Evolutionary conservation across 2,888 invertebrate species (phyloP).

Genomic region (Sisyra terminalis): DNA sequence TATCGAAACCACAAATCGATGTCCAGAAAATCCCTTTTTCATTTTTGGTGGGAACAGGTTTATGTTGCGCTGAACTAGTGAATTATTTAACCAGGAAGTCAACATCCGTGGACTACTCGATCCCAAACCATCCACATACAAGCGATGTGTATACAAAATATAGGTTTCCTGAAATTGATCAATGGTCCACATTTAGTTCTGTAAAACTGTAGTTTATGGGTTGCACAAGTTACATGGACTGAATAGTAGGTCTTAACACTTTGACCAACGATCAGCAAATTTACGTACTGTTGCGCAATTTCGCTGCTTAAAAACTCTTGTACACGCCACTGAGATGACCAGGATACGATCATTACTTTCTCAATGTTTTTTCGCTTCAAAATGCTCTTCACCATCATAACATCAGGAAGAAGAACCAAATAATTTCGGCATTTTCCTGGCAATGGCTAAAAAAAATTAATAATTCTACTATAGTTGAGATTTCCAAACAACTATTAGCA

Average conservation of each 20-base stretch:
- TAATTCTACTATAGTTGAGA: no score
- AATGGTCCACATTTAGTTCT: constrained; percentile 9
- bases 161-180: constrained; percentile 31
- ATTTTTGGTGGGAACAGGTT: constrained; percentile 56
- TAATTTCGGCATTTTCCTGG: constrained; percentile 41
- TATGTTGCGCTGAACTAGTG: constrained; percentile 39
- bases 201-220: constrained; percentile 29
- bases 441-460: constrained; percentile 25
- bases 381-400: constrained; percentile 36
- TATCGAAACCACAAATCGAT: constrained; percentile 51
- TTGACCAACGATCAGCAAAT: constrained; percentile 51
- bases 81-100: constrained; percentile 52
- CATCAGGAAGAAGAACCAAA: constrained; percentile 48
- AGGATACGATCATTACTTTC: constrained; percentile 48
- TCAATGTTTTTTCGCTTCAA: constrained; percentile 43
- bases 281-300: constrained; percentile 45
- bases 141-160: constrained; percentile 55
- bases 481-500: no score
- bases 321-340: constrained; percentile 59
- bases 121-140: constrained; percentile 58
- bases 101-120: constrained; percentile 47
- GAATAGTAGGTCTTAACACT: constrained; percentile 30
- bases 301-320: constrained; percentile 48
- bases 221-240: background rate
- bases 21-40: constrained; percentile 50